Conservation (phyloP, 37 sponge, comb jelly and placozoan genomes). For the Eunapius fragilis region DNA sequence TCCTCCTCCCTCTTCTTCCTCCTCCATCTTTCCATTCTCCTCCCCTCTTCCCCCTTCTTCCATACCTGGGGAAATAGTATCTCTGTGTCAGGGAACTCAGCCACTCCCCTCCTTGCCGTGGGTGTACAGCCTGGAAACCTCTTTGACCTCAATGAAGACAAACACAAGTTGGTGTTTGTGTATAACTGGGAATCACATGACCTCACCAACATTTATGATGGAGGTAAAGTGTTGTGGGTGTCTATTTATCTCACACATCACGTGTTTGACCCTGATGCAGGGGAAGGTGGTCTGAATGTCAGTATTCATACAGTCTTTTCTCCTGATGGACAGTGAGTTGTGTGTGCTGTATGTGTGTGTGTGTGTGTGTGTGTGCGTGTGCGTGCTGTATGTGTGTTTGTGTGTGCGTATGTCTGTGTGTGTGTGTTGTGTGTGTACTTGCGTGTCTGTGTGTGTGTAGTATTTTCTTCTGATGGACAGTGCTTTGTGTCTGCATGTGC, state of each 20-base stretch:
- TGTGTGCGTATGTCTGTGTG: neutral
- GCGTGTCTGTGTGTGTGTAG: neutral
- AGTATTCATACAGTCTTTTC: conserved; percentile 48
- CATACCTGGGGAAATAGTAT: conserved; percentile 14
- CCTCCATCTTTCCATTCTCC: neutral
- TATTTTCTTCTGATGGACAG: too few species aligned
- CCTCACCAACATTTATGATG: conserved; percentile 63
- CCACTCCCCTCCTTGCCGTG: conserved; percentile 35
- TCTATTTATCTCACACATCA: too few species aligned
- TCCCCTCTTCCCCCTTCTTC: neutral
- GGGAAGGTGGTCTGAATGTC: conserved; percentile 61
- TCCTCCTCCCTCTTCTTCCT: neutral
- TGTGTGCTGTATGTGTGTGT: neutral
- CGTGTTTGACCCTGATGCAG: conserved; percentile 39
- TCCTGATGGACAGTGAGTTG: conserved; percentile 70
- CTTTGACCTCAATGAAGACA: conserved; percentile 50
- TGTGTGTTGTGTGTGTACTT: neutral
- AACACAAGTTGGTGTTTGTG: conserved; percentile 53
- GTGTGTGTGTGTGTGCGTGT: neutral
- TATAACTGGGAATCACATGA: conserved; percentile 46
- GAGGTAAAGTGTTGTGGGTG: conserved; percentile 35
- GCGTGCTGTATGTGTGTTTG: neutral
- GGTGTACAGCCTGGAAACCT: conserved; percentile 74
- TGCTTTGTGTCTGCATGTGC: too few species aligned
- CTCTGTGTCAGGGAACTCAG: conserved; percentile 28